These are phyloP conservation scores for Chelonia mydas DNA, from an alignment of 2,797 vertebrate species.

Conservation along the genomic window DNA sequence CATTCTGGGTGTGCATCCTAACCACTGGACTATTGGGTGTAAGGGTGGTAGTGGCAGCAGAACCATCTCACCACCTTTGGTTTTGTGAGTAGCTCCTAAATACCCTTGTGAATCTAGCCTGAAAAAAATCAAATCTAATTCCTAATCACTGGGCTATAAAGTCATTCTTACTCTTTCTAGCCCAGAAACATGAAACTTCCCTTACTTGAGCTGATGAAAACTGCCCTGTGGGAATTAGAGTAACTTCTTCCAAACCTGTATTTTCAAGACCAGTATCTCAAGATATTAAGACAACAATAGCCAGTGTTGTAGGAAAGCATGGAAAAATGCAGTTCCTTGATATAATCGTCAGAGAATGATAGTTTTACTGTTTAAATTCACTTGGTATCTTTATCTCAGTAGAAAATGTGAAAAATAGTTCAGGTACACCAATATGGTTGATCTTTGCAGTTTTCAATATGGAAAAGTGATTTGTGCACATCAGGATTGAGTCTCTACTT, in stretches of 20 bases:
- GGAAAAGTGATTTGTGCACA: too few species aligned
- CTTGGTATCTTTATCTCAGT: background rate
- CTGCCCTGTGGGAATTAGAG: background rate
- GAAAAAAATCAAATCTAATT: too few species aligned
- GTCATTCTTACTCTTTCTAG: background rate
- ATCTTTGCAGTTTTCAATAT: too few species aligned
- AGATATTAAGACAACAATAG: background rate
- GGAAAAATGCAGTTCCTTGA: background rate
- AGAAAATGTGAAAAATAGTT: background rate
- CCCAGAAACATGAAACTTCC: background rate
- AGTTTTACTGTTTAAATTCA: background rate
- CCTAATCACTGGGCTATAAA: too few species aligned
- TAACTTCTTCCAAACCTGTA: background rate
- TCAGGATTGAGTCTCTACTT: background rate
- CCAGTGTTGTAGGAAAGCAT: background rate
- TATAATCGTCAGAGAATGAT: background rate
- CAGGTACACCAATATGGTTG: background rate
- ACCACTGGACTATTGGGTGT: background rate
- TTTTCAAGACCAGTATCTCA: background rate
- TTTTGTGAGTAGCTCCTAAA: too few species aligned
- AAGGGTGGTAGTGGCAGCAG: background rate
- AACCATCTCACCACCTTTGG: background rate
- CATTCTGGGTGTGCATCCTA: background rate
- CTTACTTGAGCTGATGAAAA: background rate
- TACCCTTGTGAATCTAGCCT: too few species aligned